phyloP scores from a whole-genome alignment of 1,140 invertebrate genomes.

The Hyphantria cunea region DNA sequence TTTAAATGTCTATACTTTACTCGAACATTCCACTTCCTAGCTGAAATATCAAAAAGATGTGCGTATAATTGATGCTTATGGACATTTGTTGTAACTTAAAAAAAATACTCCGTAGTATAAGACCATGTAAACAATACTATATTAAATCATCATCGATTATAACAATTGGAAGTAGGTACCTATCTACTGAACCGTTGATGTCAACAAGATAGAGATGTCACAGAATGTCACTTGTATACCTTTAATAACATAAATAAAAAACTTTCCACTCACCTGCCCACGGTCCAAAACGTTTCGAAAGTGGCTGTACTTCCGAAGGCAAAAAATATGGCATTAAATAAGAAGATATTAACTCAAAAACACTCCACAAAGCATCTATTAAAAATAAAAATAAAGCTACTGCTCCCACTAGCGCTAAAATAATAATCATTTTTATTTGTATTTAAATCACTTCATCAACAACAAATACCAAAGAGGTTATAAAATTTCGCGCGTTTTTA shows the following conservation, averaged over 20 bases:
- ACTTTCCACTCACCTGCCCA: conserved; percentile 80
- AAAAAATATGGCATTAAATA: conserved; percentile 82
- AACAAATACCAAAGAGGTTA: background rate
- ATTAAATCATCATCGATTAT: too few species aligned
- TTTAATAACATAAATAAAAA: too few species aligned
- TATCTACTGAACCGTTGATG: conserved; percentile 9
- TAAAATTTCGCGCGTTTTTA: conserved; percentile 9
- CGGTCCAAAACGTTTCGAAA: conserved; percentile 81
- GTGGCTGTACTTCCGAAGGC: conserved; percentile 77
- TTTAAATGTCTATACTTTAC: too few species aligned
- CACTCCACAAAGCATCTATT: conserved; percentile 79
- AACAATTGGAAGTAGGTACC: background rate
- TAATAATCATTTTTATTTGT: conserved; percentile 43
- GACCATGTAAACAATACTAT: too few species aligned
- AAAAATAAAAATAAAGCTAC: conserved; percentile 64
- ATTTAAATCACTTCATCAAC: conserved; percentile 1
- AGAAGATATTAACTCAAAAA: conserved; percentile 74
- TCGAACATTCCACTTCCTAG: too few species aligned
- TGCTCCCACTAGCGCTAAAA: conserved; percentile 69
- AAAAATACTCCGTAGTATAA: too few species aligned
- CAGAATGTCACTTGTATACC: too few species aligned
- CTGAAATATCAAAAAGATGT: too few species aligned
- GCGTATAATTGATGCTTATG: too few species aligned
- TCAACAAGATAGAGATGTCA: conserved; percentile 6
- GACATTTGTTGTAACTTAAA: too few species aligned